Evolutionary conservation across 2,888 invertebrate genomes (phyloP), one percentile per base, ranked within the genome.

Genomic region (Selenia dentaria): DNA sequence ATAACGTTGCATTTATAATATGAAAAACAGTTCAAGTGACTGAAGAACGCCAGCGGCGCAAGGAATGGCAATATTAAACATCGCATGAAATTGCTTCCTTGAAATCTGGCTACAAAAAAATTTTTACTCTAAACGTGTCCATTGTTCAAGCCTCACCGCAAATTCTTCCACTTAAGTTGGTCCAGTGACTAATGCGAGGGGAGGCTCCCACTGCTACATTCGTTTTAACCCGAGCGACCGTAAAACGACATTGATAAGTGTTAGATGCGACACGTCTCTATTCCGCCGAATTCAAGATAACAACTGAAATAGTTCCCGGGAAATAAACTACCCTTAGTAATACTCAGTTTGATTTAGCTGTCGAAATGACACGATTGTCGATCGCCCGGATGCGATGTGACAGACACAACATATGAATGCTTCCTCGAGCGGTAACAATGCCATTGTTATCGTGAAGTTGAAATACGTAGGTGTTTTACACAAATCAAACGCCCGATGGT

Each of bases 171-270:
- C 78, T 77, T 74, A 78, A 77, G 70, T 76, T 64, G 66, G 72
- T 63, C 64, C 49, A 65, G 70, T 78, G 78, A 83, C 75, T 81
- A 83, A 85, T 84, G 73, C 55, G 48, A 54, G 61, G 63, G 71
- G 65, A 62, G 67, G 64, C 61, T 64, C 39, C 66, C 60, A 69
- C 73, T 69, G 74, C 70, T 72, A 77, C 76, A 72, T 79, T 73
- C 72, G 72, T 70, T 81, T 76, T 73, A 82, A 74, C 72, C 69
- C 68, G 62, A 64, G 69, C 70, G 65, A 74, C 75, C 75, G 69
- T 75, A 73, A 76, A 72, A 59, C 71, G 79, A 81, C 82, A 67
- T 77, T 80, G 81, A 80, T 79, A 79, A 79, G 79, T 82, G 74
- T 77, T 73, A 76, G 59, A 75, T 70, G 70, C 70, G 73, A 74